Conservation (phyloP, 2,113 vertebrate species). For the Thalassoma bifasciatum region DNA sequence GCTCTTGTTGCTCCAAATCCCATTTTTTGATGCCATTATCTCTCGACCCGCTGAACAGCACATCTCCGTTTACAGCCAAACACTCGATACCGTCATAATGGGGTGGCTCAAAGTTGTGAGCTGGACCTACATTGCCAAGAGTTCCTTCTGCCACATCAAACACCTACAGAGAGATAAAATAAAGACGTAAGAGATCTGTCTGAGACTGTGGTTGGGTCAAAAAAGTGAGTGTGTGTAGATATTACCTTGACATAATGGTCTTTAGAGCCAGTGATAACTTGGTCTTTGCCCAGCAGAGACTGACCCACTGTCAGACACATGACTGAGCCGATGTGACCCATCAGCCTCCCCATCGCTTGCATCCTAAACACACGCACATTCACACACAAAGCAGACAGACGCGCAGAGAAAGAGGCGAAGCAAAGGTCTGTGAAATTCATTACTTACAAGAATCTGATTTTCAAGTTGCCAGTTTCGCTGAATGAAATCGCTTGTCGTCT, state of each 20-base stretch:
- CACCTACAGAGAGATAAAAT: slow-evolving; percentile 80
- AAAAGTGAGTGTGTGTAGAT: not conserved
- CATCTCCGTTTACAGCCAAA: slow-evolving; percentile 90
- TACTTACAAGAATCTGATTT: slow-evolving; percentile 20
- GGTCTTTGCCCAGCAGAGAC: slow-evolving; percentile 89
- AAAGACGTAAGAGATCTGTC: not conserved
- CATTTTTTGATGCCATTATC: slow-evolving; percentile 99
- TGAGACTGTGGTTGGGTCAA: not conserved
- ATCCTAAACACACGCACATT: slow-evolving; percentile 81
- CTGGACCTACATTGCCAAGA: slow-evolving; percentile 90
- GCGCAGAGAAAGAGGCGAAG: slow-evolving; percentile 12
- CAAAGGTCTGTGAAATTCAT: slow-evolving; percentile 49
- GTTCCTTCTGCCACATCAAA: slow-evolving; percentile 90
- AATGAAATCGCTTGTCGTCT: slow-evolving; percentile 46
- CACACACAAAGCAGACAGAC: slow-evolving; percentile 23
- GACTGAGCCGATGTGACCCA: slow-evolving; percentile 94
- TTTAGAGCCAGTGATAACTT: slow-evolving; percentile 97
- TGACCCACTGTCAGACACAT: slow-evolving; percentile 96
- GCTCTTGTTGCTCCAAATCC: slow-evolving; percentile 95
- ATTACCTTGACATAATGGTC: slow-evolving; percentile 97
- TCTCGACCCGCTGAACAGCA: slow-evolving; percentile 94
- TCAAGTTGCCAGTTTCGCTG: slow-evolving; percentile 33
- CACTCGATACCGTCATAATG: slow-evolving; percentile 98
- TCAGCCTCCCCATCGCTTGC: slow-evolving; percentile 92
- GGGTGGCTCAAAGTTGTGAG: slow-evolving; percentile 97